phyloP scores from a whole-genome alignment of 2,113 vertebrate species.

The Corvus hawaiiensis region DNA sequence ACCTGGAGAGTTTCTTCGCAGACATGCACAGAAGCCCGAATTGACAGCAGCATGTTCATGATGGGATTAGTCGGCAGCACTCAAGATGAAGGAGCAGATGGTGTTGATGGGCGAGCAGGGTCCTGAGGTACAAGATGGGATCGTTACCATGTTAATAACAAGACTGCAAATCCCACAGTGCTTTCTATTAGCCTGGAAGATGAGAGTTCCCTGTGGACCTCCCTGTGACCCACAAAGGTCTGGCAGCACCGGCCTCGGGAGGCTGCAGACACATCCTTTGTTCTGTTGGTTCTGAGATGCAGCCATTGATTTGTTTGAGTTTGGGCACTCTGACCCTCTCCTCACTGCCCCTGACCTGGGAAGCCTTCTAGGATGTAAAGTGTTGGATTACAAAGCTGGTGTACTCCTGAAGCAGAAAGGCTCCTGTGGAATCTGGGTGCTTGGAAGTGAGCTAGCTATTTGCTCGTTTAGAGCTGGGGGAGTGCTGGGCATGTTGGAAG shows the following conservation, averaged over 20 bases:
- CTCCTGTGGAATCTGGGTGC: neutral
- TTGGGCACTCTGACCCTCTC: neutral
- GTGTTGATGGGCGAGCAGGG: slow-evolving; percentile 16
- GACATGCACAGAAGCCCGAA: neutral
- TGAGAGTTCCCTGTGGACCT: neutral
- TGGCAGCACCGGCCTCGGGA: neutral
- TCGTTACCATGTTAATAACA: slow-evolving; percentile 30
- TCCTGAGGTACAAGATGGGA: slow-evolving; percentile 23
- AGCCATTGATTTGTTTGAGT: neutral
- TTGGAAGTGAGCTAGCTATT: neutral
- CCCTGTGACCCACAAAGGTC: neutral
- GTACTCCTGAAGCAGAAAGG: neutral
- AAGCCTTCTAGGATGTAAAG: neutral
- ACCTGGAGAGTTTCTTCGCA: neutral
- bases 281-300: neutral
- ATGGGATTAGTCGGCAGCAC: neutral
- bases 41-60: slow-evolving; percentile 1
- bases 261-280: neutral
- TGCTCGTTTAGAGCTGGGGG: neutral
- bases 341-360: neutral
- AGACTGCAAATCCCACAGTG: slow-evolving; percentile 26
- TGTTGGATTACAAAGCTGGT: neutral
- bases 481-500: neutral
- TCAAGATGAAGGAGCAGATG: slow-evolving; percentile 55
- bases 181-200: neutral